Percentiles rank a stretch among this genome's conserved stretches.
phyloP scores from a whole-genome alignment of 2,888 invertebrate genomes.

The Cryptocephalus primarius region DNA sequence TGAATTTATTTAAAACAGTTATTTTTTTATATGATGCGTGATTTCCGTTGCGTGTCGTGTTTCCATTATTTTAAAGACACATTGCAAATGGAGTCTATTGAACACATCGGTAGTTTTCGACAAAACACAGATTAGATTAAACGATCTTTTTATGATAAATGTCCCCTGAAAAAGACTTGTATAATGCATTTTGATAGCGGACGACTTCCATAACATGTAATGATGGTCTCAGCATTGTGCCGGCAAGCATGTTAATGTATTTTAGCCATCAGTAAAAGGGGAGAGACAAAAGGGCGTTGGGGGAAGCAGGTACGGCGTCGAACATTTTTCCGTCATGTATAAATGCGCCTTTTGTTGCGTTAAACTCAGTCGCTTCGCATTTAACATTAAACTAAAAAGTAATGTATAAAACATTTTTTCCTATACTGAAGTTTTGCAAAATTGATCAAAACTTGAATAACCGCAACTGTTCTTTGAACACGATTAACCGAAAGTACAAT shows the following conservation, averaged over 20 bases:
- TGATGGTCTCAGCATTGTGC: constrained; percentile 33
- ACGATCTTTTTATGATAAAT: constrained; percentile 15
- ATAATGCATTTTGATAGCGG: constrained; percentile 31
- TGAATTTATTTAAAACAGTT: not conserved
- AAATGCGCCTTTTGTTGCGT: too few species aligned
- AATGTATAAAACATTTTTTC: too few species aligned
- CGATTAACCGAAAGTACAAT: constrained; percentile 1
- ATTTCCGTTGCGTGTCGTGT: not conserved
- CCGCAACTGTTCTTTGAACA: too few species aligned
- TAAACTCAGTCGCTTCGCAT: too few species aligned
- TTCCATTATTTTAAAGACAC: not conserved
- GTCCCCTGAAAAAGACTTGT: constrained; percentile 25
- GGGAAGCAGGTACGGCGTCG: constrained; percentile 5
- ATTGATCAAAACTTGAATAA: too few species aligned
- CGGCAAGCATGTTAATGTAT: constrained; percentile 35
- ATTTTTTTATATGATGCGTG: not conserved
- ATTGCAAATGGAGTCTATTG: constrained; percentile 11
- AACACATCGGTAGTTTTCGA: constrained; percentile 18
- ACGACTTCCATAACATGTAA: constrained; percentile 34
- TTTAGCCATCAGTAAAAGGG: constrained; percentile 31
- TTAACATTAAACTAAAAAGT: too few species aligned
- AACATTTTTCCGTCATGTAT: not conserved
- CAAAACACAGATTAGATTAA: constrained; percentile 21
- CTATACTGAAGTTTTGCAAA: too few species aligned
- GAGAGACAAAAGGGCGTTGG: constrained; percentile 8